phyloP scores from a whole-genome alignment of 2,113 vertebrate genomes.

The Leucosticte australis region DNA sequence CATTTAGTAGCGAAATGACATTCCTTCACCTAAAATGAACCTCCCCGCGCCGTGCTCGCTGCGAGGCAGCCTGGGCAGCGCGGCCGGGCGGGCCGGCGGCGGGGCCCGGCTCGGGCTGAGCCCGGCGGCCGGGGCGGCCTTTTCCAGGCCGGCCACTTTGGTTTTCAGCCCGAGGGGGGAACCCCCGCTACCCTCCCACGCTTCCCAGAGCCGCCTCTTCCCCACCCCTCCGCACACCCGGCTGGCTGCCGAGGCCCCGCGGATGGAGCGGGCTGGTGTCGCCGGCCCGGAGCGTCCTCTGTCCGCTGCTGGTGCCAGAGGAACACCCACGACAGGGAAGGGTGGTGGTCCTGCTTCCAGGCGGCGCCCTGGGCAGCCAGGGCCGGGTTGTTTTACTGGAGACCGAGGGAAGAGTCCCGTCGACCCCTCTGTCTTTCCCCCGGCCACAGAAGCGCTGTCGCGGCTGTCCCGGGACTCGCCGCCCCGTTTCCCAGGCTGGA shows the following conservation, averaged over 20 bases:
- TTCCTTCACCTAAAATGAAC: slow-evolving; percentile 60
- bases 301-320: not conserved
- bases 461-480: not conserved
- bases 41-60: not conserved
- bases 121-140: not conserved
- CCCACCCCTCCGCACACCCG: not conserved
- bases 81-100: not conserved
- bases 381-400: no score
- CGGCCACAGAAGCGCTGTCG: not conserved
- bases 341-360: not conserved
- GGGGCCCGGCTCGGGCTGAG: not conserved
- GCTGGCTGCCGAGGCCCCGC: not conserved
- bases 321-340: not conserved
- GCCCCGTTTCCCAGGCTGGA: not conserved
- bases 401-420: not conserved
- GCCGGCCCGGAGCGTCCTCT: no score
- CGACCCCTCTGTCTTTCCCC: not conserved
- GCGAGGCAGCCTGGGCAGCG: not conserved
- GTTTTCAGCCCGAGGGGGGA: not conserved
- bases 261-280: not conserved
- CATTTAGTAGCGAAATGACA: slow-evolving; percentile 69
- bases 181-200: not conserved
- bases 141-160: not conserved
- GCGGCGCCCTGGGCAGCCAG: not conserved
- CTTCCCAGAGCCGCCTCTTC: not conserved